phyloP scores from a whole-genome alignment of 2,113 vertebrate genomes.

The Tupaia tana region DNA sequence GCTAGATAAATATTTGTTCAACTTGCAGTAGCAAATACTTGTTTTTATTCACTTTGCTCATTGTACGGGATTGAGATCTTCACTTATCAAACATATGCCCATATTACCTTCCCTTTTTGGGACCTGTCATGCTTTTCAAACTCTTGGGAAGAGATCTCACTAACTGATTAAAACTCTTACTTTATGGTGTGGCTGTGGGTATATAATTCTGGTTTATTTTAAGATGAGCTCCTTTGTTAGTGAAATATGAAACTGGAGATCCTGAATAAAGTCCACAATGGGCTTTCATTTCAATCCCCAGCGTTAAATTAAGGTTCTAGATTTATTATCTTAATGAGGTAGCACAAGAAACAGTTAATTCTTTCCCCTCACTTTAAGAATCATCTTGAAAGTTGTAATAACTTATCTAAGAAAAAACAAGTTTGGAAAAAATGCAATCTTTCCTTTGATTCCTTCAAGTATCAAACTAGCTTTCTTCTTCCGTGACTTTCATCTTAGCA shows the following conservation, averaged over 20 bases:
- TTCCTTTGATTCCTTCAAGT: neutral
- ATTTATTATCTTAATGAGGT: neutral
- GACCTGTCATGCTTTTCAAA: neutral
- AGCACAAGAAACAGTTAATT: neutral
- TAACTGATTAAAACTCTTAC: neutral
- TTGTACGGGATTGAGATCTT: neutral
- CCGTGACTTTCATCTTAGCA: neutral
- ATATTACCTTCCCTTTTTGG: neutral
- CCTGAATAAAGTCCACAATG: neutral
- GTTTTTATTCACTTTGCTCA: neutral
- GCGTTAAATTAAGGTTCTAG: neutral
- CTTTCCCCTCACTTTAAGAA: neutral
- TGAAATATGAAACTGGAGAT: neutral
- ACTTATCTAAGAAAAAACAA: neutral
- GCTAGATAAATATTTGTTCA: neutral
- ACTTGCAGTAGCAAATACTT: neutral
- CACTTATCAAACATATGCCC: neutral
- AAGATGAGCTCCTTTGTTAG: neutral
- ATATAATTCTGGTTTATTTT: neutral
- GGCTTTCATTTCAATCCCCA: neutral
- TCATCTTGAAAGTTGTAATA: neutral
- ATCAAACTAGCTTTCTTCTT: constrained; percentile 15
- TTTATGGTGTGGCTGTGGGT: neutral
- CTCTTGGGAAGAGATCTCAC: neutral
- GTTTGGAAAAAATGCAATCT: neutral